These are phyloP conservation scores for Kryptolebias ocellatus DNA, from an alignment of 2,797 vertebrate genomes.

Conservation along the genomic window DNA sequence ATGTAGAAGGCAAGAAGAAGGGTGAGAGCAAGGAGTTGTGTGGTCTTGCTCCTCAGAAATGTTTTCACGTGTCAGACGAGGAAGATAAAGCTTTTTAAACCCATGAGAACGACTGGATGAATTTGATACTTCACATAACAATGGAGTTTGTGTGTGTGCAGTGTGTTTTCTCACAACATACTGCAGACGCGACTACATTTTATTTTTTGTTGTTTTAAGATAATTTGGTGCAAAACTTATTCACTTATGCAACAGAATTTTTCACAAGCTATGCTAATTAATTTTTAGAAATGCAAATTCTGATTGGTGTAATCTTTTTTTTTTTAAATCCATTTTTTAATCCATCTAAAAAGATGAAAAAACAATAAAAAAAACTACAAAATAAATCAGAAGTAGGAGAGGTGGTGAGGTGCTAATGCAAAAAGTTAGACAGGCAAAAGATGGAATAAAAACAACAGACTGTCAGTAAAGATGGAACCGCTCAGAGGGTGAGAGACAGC, in stretches of 20 bases:
- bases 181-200: background rate
- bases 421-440: conserved; percentile 42
- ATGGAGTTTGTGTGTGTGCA: background rate
- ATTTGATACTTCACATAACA: conserved; percentile 16
- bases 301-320: background rate
- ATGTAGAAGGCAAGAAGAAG: conserved; percentile 36
- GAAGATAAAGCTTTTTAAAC: conserved; percentile 51
- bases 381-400: conserved; percentile 14
- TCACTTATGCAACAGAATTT: background rate
- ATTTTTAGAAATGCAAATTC: background rate
- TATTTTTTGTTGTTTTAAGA: background rate
- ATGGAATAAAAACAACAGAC: conserved; percentile 45
- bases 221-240: background rate
- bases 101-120: conserved; percentile 35
- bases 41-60: conserved; percentile 61
- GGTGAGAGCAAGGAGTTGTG: conserved; percentile 50
- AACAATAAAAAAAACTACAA: background rate
- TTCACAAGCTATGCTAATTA: background rate
- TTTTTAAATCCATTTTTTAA: conserved; percentile 6
- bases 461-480: conserved; percentile 60
- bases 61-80: conserved; percentile 50
- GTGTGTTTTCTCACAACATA: background rate
- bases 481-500: conserved; percentile 74
- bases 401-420: conserved; percentile 19
- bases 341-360: conserved; percentile 5